These are phyloP conservation scores for Caenorhabditis zanzibari DNA, from an alignment of 2,888 invertebrate species.

Conservation along the genomic window DNA sequence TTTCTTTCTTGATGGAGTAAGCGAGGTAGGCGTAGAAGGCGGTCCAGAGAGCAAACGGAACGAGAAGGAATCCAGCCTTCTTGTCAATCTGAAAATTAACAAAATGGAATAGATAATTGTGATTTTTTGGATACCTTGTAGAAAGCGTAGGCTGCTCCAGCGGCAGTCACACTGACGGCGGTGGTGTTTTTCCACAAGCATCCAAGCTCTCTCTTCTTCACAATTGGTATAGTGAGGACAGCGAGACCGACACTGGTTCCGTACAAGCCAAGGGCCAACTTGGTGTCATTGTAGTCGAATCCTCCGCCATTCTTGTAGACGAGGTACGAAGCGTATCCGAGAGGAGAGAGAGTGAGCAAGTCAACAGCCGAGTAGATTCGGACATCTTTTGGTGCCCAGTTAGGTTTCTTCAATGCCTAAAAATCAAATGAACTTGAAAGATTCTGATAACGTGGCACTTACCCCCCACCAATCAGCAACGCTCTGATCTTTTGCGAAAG, in stretches of 20 bases:
- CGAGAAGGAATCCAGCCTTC: constrained; percentile 74
- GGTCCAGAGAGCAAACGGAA: constrained; percentile 78
- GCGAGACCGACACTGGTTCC: constrained; percentile 76
- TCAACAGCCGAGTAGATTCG: constrained; percentile 77
- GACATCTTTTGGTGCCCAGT: constrained; percentile 76
- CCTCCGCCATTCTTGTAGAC: constrained; percentile 82
- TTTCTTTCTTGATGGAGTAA: constrained; percentile 75
- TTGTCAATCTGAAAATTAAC: constrained; percentile 75
- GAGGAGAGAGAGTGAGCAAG: constrained; percentile 74
- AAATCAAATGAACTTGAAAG: not conserved
- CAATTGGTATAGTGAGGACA: constrained; percentile 72
- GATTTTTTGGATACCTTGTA: constrained; percentile 67
- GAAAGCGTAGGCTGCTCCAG: constrained; percentile 77
- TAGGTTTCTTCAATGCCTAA: constrained; percentile 74
- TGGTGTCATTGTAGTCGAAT: constrained; percentile 81
- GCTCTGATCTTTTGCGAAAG: constrained; percentile 69
- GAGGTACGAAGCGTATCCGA: constrained; percentile 82
- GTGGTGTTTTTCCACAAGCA: constrained; percentile 75
- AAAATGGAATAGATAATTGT: not conserved
- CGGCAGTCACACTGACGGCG: constrained; percentile 74
- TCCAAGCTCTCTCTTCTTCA: constrained; percentile 76
- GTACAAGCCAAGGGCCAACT: constrained; percentile 77
- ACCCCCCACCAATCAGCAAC: constrained; percentile 75
- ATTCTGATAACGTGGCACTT: constrained; percentile 6
- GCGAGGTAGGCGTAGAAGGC: constrained; percentile 77